A percentile compares a stretch with the other conserved stretches of the same genome.
Conservation (phyloP, 1,140 invertebrate species). For the Ips nitidus region DNA sequence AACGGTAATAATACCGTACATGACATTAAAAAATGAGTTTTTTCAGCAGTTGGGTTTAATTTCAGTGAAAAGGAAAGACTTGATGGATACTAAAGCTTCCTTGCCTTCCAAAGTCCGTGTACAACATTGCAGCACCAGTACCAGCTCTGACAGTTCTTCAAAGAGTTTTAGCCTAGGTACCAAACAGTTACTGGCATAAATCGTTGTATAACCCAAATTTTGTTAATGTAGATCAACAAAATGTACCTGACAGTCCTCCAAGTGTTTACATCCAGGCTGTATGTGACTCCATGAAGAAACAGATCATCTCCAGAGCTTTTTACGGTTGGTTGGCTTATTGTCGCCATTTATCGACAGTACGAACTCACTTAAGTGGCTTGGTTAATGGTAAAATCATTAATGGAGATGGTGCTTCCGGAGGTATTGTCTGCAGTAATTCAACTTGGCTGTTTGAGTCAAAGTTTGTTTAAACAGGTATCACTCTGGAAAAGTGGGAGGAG, state of each 20-base stretch:
- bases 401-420: slow-evolving; percentile 54
- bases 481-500: slow-evolving; percentile 66
- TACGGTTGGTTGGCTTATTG: slow-evolving; percentile 96
- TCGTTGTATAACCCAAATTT: background rate
- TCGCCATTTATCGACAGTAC: slow-evolving; percentile 85
- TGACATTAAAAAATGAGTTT: too few relatives aligned
- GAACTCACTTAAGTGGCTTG: slow-evolving; percentile 88
- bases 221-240: slow-evolving; percentile 36
- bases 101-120: slow-evolving; percentile 44
- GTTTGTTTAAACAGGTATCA: slow-evolving; percentile 58
- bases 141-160: slow-evolving; percentile 51
- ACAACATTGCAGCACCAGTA: slow-evolving; percentile 49
- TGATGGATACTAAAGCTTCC: slow-evolving; percentile 50
- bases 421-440: slow-evolving; percentile 45
- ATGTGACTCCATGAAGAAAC: slow-evolving; percentile 92
- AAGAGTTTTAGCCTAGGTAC: slow-evolving; percentile 50
- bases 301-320: slow-evolving; percentile 94
- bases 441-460: background rate
- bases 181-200: background rate
- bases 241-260: slow-evolving; percentile 45
- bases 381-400: slow-evolving; percentile 69
- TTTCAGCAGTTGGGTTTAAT: background rate
- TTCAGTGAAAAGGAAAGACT: slow-evolving; percentile 49
- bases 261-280: slow-evolving; percentile 60
- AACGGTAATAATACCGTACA: too few relatives aligned